Conservation (phyloP, 2,113 vertebrate species). For the Hymenochirus boettgeri region DNA sequence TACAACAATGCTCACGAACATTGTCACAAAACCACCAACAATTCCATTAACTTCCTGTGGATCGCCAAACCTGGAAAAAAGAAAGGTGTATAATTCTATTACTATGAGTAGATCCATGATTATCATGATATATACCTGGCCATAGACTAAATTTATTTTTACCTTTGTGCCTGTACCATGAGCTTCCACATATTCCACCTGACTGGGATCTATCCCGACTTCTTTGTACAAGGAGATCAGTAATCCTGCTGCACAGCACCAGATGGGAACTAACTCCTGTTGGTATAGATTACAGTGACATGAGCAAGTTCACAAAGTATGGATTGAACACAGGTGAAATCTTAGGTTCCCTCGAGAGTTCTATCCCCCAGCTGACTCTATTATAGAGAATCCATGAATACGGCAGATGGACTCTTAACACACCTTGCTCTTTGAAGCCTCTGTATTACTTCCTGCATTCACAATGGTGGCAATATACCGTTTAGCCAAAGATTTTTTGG, state of each 20-base stretch:
- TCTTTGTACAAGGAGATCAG: conserved; percentile 72
- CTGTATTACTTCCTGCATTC: conserved; percentile 87
- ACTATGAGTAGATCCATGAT: no score
- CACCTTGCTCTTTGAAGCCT: conserved; percentile 96
- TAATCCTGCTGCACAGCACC: conserved; percentile 79
- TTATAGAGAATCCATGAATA: no score
- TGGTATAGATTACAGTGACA: no score
- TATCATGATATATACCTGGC: no score
- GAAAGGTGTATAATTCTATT: background rate
- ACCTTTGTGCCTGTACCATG: conserved; percentile 97
- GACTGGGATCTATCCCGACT: conserved; percentile 58
- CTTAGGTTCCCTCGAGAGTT: no score
- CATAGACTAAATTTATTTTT: conserved; percentile 22
- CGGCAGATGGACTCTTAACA: background rate
- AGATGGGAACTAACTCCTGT: conserved; percentile 89
- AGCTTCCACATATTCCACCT: conserved; percentile 89
- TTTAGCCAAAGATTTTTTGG: conserved; percentile 76
- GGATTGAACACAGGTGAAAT: no score
- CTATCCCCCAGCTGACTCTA: no score
- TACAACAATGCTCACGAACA: conserved; percentile 69
- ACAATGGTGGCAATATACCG: conserved; percentile 85
- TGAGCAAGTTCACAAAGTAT: no score
- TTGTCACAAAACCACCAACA: conserved; percentile 63
- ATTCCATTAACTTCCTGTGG: conserved; percentile 88
- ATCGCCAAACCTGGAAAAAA: conserved; percentile 79